Conservation (phyloP, 1,140 invertebrate species). For the Zophobas atratus region DNA sequence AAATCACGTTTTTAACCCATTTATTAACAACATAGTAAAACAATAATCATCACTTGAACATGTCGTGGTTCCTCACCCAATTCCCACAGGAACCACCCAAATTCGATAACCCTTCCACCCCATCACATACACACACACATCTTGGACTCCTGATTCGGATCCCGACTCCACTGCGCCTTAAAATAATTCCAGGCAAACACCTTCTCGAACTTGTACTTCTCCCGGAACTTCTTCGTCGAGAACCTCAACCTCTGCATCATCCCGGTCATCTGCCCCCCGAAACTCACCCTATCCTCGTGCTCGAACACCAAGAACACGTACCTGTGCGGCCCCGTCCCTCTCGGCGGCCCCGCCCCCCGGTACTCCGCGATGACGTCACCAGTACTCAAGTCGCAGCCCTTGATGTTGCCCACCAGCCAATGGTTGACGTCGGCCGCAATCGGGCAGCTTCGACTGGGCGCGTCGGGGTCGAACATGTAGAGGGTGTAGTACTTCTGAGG, state of each 20-base stretch:
- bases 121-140: not conserved
- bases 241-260: not conserved
- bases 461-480: conserved; percentile 79
- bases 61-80: not conserved
- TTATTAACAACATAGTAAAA: not conserved
- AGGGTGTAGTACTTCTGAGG: conserved; percentile 74
- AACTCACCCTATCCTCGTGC: conserved; percentile 66
- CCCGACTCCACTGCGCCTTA: conserved; percentile 17
- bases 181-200: conserved; percentile 40
- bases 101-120: not conserved
- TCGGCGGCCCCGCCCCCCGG: conserved; percentile 76
- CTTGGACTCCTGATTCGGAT: not conserved
- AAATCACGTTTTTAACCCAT: conserved; percentile 23
- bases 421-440: conserved; percentile 77
- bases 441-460: conserved; percentile 73
- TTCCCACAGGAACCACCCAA: not conserved
- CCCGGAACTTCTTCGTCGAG: conserved; percentile 1
- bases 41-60: conserved; percentile 1
- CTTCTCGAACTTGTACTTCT: conserved; percentile 14
- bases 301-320: conserved; percentile 80
- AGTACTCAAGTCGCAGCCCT: conserved; percentile 75
- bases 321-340: conserved; percentile 74
- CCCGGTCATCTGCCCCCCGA: conserved; percentile 1
- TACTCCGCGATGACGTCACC: conserved; percentile 74
- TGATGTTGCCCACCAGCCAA: conserved; percentile 83